phyloP scores from a whole-genome alignment of 2,113 vertebrate genomes.

The Opisthocomus hoazin region DNA sequence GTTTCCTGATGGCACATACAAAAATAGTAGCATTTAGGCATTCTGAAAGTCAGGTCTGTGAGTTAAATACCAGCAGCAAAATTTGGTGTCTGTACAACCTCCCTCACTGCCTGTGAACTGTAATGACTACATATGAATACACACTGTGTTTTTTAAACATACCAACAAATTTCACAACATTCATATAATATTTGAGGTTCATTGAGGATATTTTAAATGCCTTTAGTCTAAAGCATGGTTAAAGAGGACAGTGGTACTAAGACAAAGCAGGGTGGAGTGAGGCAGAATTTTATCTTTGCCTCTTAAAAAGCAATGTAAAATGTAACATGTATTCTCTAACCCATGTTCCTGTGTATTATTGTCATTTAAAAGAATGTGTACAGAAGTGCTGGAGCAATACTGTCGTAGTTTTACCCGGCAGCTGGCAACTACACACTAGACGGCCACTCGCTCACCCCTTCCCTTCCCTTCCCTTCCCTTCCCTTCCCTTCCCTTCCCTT shows the following conservation, averaged over 20 bases:
- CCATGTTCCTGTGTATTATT: neutral
- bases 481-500: no score
- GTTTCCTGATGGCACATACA: neutral
- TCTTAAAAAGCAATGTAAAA: neutral
- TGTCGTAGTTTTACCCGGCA: no score
- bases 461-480: no score
- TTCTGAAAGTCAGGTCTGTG: neutral
- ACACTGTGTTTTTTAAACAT: neutral
- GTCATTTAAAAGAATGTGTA: neutral
- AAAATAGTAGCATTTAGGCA: neutral
- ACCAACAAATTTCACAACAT: neutral
- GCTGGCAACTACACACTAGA: no score
- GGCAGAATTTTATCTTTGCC: neutral
- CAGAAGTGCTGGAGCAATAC: neutral
- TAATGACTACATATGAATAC: neutral
- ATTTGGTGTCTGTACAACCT: neutral
- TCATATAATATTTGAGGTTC: neutral
- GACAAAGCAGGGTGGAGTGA: fast-evolving
- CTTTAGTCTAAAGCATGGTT: neutral
- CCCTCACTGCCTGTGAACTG: neutral
- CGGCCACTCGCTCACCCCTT: no score
- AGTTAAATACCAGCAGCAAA: neutral
- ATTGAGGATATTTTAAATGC: neutral
- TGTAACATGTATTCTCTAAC: neutral
- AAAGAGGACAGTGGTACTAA: neutral